A percentile compares a stretch with the other conserved stretches of the same genome.
Conservation (phyloP, 2,797 vertebrate species). For the Orestias chungarensis region DNA sequence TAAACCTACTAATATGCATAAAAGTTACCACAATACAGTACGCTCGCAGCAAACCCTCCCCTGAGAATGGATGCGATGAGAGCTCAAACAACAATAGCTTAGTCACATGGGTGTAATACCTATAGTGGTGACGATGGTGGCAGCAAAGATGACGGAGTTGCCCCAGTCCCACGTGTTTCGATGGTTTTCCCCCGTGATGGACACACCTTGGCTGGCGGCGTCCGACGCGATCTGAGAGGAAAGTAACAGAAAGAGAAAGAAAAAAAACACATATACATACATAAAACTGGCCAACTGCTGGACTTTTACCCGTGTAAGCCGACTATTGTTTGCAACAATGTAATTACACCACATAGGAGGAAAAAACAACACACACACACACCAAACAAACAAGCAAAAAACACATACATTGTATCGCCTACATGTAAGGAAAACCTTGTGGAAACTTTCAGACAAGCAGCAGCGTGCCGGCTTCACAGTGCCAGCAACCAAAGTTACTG, state of each 20-base stretch:
- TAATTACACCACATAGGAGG: background rate
- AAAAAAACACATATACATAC: background rate
- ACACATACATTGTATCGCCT: background rate
- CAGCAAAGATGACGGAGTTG: slow-evolving; percentile 93
- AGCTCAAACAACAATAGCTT: too few species aligned
- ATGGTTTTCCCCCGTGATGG: slow-evolving; percentile 86
- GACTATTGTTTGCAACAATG: background rate
- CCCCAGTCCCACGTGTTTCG: slow-evolving; percentile 93
- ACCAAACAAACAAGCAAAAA: too few species aligned
- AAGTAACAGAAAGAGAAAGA: background rate
- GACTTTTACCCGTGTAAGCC: background rate
- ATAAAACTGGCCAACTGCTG: background rate
- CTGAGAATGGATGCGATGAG: background rate
- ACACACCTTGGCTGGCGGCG: slow-evolving; percentile 90
- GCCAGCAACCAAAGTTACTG: background rate
- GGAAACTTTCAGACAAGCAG: background rate
- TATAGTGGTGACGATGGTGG: slow-evolving; percentile 96
- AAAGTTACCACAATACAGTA: background rate
- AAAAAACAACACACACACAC: too few species aligned
- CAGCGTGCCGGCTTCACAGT: background rate
- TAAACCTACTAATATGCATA: background rate
- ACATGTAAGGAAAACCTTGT: background rate
- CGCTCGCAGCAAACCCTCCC: background rate
- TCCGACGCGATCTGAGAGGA: slow-evolving; percentile 82
- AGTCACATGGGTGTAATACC: slow-evolving; percentile 60